phyloP scores from a whole-genome alignment of 1,140 invertebrate species.

The Teleogryllus occipitalis region DNA sequence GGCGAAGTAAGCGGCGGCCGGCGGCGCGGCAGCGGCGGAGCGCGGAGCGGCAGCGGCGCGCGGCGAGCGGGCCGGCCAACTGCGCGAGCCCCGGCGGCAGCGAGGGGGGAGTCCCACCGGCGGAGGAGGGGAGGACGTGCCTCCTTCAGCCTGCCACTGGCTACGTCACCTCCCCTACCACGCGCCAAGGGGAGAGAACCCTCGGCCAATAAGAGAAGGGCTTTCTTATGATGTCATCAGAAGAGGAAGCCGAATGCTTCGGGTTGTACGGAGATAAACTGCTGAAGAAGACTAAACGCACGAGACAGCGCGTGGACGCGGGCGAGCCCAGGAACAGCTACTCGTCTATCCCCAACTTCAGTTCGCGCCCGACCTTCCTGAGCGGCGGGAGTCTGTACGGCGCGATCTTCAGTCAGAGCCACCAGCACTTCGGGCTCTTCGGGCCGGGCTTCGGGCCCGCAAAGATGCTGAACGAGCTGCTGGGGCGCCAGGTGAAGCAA shows the following conservation, averaged over 20 bases:
- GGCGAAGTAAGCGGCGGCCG: conserved; percentile 22
- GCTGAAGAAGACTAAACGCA: conserved; percentile 81
- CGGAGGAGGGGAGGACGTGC: conserved; percentile 27
- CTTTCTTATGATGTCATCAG: conserved; percentile 88
- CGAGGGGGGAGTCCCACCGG: conserved; percentile 15
- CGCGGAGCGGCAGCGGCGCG: conserved; percentile 12
- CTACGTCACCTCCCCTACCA: conserved; percentile 20
- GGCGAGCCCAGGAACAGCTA: conserved; percentile 87
- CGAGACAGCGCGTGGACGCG: conserved; percentile 88
- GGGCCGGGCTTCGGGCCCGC: conserved; percentile 68
- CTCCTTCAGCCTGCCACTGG: conserved; percentile 28
- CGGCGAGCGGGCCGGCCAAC: conserved; percentile 1
- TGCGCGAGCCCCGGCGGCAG: conserved; percentile 7
- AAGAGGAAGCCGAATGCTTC: conserved; percentile 83
- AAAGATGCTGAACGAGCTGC: conserved; percentile 75
- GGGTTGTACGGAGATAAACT: conserved; percentile 83
- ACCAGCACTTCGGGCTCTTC: conserved; percentile 60
- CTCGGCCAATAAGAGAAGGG: conserved; percentile 54
- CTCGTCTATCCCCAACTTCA: conserved; percentile 77
- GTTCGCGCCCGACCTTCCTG: conserved; percentile 73
- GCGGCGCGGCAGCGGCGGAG: conserved; percentile 6
- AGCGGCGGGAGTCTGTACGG: conserved; percentile 67
- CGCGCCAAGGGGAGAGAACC: conserved; percentile 31
- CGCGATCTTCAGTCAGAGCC: conserved; percentile 55
- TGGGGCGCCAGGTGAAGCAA: conserved; percentile 65